Base-by-base conservation (phyloP, 2,888 invertebrate species). In the Andrena trimmerana region DNA sequence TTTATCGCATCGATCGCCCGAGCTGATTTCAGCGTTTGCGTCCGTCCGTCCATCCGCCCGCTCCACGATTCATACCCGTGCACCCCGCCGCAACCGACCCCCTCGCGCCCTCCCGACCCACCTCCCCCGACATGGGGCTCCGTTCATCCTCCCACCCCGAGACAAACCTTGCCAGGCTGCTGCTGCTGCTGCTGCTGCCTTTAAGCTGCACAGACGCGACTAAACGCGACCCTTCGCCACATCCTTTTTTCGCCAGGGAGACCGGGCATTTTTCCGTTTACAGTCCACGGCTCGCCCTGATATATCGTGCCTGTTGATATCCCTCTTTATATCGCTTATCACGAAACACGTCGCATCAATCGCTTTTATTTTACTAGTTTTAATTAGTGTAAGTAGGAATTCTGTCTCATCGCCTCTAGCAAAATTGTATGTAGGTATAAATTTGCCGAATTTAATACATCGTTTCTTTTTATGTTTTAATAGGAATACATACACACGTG, bases 1-100 rank as follows among this genome's bases (percentile, higher is more conserved):
- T 96, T 96, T 96, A 96, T 96, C 96, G 95, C 95, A 96, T 96
- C 96, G 96, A 97, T 96, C 95, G 95, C 91, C 90, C 91, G 92
- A 93, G 93, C 93, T 93, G 93, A 93, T 93, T 93, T 93, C 92
- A 92, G 92, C 92, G 90, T 93, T 92, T 93, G 93, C 93, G 92
- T 91, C 91, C 88, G 89, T 90, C 88, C 89, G 86, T 90, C 91
- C 87, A 88, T 90, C 90, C 89, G 87, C 89, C 84, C 83, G 84
- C 85, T 86, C 84, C 83, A 79, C 88, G 87, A 87, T 89, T 86
- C 85, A 86, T 82, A 66, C 77, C 77, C 74, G 73, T 80, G 71
- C 85, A 84, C 84, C 78, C 80, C 74, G 42, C 75, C 68, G 66
- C 71, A 31, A 62, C 67, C 67, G 29, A 67, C 63, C 77, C 48